phyloP scores from a whole-genome alignment of 35 echinoderm and acorn worm genomes.

The Apostichopus parvimensis region DNA sequence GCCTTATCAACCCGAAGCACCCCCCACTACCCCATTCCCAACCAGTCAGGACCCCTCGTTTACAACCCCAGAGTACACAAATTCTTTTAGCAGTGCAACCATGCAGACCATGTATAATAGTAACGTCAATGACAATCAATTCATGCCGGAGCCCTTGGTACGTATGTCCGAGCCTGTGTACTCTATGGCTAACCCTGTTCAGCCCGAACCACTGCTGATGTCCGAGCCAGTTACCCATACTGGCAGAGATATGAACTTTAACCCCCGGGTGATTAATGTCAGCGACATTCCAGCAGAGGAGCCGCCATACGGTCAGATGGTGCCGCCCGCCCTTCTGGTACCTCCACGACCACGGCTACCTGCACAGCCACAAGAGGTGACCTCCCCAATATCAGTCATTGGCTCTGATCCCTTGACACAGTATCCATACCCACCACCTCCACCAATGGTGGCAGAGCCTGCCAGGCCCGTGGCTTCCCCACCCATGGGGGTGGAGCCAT shows the following conservation, averaged over 20 bases:
- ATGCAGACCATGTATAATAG: background rate
- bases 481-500: background rate
- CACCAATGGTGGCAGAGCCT: background rate
- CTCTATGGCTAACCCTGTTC: background rate
- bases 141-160: background rate
- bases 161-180: background rate
- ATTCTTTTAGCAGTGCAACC: background rate
- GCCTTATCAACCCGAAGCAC: background rate
- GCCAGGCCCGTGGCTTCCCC: background rate
- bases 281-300: background rate
- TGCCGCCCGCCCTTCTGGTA: background rate
- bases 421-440: background rate
- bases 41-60: background rate
- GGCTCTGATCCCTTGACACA: background rate
- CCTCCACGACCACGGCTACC: background rate
- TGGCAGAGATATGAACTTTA: background rate
- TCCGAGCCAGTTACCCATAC: background rate
- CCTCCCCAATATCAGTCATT: constrained; percentile 35
- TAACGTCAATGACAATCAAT: background rate
- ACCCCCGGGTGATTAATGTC: background rate
- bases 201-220: background rate
- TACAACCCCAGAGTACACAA: background rate
- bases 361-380: background rate
- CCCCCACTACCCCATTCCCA: background rate
- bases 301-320: background rate